Percentiles rank a stretch among this genome's conserved stretches.
phyloP scores from a whole-genome alignment of 2,797 vertebrate species.

The Rhynchonycteris naso region DNA sequence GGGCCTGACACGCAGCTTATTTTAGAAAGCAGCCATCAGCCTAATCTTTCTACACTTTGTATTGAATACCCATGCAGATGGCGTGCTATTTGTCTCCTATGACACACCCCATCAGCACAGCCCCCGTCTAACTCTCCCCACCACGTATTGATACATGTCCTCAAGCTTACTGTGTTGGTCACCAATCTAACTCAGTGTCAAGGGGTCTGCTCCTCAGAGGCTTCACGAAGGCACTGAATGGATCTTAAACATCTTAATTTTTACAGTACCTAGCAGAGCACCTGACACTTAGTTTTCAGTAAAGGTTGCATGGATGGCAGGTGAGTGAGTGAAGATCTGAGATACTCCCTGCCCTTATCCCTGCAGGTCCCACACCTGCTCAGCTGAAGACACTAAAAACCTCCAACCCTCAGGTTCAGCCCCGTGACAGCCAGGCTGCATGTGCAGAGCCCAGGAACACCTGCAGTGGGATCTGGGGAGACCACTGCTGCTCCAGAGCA shows the following conservation, averaged over 20 bases:
- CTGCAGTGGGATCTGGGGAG: background rate
- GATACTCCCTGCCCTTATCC: background rate
- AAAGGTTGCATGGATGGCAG: background rate
- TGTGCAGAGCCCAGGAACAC: background rate
- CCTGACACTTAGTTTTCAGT: slow-evolving; percentile 19
- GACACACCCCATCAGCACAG: background rate
- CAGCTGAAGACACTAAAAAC: background rate
- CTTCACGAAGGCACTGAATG: background rate
- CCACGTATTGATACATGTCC: background rate
- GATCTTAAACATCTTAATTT: slow-evolving; percentile 51
- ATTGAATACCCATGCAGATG: background rate
- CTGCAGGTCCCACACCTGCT: background rate
- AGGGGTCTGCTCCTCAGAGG: background rate
- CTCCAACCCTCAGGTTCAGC: background rate
- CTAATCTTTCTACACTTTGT: background rate
- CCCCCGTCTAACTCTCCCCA: background rate
- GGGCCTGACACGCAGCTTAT: background rate
- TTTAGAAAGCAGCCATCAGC: slow-evolving; percentile 35
- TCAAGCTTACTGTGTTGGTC: background rate
- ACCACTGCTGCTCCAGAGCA: background rate
- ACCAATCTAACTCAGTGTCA: slow-evolving; percentile 18
- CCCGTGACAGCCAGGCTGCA: background rate
- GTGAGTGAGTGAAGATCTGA: background rate
- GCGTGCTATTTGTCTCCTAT: background rate
- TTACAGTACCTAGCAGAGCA: background rate